Evolutionary conservation across 2,888 invertebrate species (phyloP).

Genomic region (Sussaba pulchella): DNA sequence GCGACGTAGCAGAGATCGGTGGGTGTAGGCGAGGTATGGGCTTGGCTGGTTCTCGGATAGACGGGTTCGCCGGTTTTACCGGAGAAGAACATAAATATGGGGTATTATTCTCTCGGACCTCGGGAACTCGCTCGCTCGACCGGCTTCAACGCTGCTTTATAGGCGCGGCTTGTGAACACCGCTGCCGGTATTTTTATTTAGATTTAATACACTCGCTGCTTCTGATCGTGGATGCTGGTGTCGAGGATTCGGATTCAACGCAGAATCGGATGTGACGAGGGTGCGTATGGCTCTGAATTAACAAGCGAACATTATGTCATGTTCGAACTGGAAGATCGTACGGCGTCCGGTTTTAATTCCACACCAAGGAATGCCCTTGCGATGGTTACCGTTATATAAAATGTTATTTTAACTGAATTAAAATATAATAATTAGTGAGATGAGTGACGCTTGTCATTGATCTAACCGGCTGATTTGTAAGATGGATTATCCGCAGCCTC

Average conservation of each 20-base stretch:
- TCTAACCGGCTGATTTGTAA: no score
- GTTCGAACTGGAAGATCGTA: conserved; percentile 25
- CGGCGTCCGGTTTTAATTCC: conserved; percentile 5
- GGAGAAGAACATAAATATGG: conserved; percentile 82
- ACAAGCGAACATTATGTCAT: conserved; percentile 34
- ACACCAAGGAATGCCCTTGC: no score
- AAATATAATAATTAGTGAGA: not conserved
- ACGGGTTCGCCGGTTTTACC: conserved; percentile 69
- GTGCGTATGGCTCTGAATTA: conserved; percentile 40
- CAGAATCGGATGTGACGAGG: conserved; percentile 47
- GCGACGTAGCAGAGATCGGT: conserved; percentile 48
- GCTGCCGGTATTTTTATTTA: conserved; percentile 84
- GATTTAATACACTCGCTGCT: conserved; percentile 82
- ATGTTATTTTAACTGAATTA: no score
- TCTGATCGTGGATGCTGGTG: not conserved
- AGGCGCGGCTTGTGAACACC: conserved; percentile 82
- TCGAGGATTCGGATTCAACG: conserved; percentile 19
- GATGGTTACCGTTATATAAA: no score
- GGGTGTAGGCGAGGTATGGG: conserved; percentile 50
- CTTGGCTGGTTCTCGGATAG: conserved; percentile 32
- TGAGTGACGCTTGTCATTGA: no score
- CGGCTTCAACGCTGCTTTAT: conserved; percentile 82
- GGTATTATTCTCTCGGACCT: conserved; percentile 81
- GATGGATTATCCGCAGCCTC: no score
- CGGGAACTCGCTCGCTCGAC: conserved; percentile 74